Base-by-base conservation (phyloP, 2,888 invertebrate species). In the Dorcus parallelipipedus region DNA sequence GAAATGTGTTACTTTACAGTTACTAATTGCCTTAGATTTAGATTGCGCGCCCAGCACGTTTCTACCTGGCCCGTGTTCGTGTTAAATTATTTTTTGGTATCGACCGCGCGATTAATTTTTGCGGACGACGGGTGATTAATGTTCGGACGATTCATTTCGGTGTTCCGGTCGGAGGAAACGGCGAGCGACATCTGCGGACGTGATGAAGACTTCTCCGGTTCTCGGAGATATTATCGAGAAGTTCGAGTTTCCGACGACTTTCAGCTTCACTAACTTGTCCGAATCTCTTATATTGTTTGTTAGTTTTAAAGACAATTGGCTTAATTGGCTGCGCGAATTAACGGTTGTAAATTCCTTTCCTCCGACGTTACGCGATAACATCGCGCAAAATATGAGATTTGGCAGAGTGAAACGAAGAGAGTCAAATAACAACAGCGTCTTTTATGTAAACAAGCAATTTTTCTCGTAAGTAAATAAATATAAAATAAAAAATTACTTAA, bases 1-100 rank as follows among this genome's bases (percentile, higher is more conserved):
- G 62, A 62, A 64, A 62, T 62, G 64, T 64, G 64, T 64, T 64
- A 64, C 56, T 64, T 64, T 62, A 64, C 64, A 62, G 64, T 64
- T 64, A 64, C 64, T 64, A 64, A 64, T 64, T 64, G 64, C 64
- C 57, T 60, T 49, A 61, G 64, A 64, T 64, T 59, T 53, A 61
- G 60, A 63, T 63, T 63, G 47, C 54, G 53, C 14, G 20, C 23
- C 45, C 20, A 9, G 20, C 9, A 45, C 45, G 45, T 20, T 45
- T 45, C 2, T 45, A 45, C 45, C 45, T 45, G 45, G 26, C 26
- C 7, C 6, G 5, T 14, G 14, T 33, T 33, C 7, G 1, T 33
- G 26, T 33, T 33, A 6, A 33, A 4, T 33, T 33, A 33, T 33
- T 33, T 33, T 33, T 33, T 33, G 26, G 26, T 33, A 33, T 7